These are phyloP conservation scores for Asarcornis scutulata DNA, from an alignment of 2,113 vertebrate species.

Conservation along the genomic window DNA sequence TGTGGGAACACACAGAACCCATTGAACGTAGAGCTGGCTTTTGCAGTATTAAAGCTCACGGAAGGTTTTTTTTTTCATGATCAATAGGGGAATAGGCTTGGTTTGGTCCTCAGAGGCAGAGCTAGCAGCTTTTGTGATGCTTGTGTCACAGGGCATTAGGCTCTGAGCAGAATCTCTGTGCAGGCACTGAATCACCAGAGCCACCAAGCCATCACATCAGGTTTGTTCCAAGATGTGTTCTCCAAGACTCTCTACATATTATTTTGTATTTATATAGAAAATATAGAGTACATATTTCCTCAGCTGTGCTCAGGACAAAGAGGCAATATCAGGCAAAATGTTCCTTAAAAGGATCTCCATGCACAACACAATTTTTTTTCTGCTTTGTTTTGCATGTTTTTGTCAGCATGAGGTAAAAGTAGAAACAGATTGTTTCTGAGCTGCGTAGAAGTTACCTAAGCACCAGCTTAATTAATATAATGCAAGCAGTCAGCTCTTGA, in stretches of 20 bases:
- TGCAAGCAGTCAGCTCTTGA: background rate
- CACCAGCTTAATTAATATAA: background rate
- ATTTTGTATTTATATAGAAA: background rate
- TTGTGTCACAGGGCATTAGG: accelerated
- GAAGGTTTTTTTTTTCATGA: background rate
- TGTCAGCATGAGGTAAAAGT: background rate
- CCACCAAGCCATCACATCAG: background rate
- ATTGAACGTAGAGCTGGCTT: background rate
- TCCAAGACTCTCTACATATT: background rate
- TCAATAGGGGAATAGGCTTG: accelerated
- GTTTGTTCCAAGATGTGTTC: background rate
- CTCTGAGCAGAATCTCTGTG: background rate
- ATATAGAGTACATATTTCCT: background rate
- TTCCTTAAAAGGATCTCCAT: background rate
- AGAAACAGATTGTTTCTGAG: background rate
- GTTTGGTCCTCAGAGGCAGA: background rate
- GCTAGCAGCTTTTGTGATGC: background rate
- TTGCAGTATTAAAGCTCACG: background rate
- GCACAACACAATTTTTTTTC: background rate
- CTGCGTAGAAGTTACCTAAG: background rate
- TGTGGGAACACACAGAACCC: background rate
- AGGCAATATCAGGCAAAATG: background rate
- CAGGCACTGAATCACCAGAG: background rate
- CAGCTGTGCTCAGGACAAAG: background rate
- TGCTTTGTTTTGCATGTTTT: background rate